Evolutionary conservation across 2,113 vertebrate genomes (phyloP).

Genomic region (Orthonyx spaldingii): DNA sequence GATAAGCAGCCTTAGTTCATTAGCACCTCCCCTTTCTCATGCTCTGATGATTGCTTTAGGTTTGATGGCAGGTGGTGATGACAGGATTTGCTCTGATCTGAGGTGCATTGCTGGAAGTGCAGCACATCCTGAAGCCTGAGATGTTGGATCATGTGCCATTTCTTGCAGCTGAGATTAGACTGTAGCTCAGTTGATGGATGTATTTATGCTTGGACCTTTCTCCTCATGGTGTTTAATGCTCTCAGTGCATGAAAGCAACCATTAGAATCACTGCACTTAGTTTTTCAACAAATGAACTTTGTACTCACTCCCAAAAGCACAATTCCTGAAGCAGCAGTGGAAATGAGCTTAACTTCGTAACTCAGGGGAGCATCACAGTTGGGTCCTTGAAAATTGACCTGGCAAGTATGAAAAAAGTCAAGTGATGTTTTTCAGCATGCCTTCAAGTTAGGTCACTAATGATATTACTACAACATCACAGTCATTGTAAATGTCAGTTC

Average conservation of each 20-base stretch:
- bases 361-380: background rate
- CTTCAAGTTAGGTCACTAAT: background rate
- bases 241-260: background rate
- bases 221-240: background rate
- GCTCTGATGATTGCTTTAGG: background rate
- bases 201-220: background rate
- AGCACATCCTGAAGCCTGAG: background rate
- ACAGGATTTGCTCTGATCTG: background rate
- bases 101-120: background rate
- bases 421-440: background rate
- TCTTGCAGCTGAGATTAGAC: background rate
- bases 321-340: background rate
- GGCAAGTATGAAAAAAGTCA: background rate
- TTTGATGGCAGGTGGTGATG: conserved; percentile 24
- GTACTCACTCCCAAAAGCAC: background rate
- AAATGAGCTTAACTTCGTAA: background rate
- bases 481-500: background rate
- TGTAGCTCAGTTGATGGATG: background rate
- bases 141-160: background rate
- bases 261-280: background rate
- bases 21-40: conserved; percentile 39
- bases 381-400: background rate
- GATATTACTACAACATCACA: background rate
- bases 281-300: background rate
- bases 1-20: conserved; percentile 55